These are phyloP conservation scores for Rhaphigaster nebulosa DNA, from an alignment of 2,888 invertebrate genomes.

Conservation along the genomic window DNA sequence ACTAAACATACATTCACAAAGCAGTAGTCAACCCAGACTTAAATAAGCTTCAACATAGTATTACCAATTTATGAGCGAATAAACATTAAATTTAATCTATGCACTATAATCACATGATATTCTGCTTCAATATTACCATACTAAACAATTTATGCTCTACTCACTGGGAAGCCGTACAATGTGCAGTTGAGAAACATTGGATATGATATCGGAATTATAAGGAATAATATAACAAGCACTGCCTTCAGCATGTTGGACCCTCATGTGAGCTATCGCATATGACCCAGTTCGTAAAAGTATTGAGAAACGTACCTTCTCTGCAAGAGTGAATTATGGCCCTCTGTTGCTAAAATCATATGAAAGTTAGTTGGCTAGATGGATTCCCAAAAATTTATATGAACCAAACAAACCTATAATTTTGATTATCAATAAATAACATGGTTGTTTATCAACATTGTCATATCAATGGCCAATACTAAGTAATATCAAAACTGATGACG, in stretches of 20 bases:
- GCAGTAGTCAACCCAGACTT: no score
- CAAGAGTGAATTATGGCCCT: background rate
- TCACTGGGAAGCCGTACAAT: background rate
- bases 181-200: background rate
- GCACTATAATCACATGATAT: no score
- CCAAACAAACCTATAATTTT: background rate
- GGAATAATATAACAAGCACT: background rate
- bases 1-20: no score
- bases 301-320: background rate
- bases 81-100: no score
- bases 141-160: background rate
- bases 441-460: background rate
- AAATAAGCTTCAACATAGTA: no score
- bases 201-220: background rate
- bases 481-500: background rate
- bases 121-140: no score
- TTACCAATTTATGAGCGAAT: no score
- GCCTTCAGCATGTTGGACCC: background rate
- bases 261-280: background rate
- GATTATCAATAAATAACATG: no score
- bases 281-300: background rate
- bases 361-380: background rate
- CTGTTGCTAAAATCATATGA: background rate
- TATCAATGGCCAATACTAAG: background rate
- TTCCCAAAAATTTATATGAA: background rate